Conservation (phyloP, 2,888 invertebrate genomes). For the Syrista parreyssii region DNA sequence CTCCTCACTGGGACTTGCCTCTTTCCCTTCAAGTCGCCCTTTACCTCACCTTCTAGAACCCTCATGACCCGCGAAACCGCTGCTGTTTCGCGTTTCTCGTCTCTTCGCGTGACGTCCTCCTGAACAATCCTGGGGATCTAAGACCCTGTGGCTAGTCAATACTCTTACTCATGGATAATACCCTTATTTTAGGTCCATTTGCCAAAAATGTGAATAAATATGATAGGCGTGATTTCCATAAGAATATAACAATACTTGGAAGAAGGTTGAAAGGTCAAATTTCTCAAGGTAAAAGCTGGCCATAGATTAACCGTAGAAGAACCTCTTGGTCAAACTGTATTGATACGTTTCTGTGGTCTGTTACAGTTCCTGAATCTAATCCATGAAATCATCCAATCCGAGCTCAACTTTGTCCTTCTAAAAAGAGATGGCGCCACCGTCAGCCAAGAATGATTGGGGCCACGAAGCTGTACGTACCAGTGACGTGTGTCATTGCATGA, state of each 20-base stretch:
- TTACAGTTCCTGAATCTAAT: background rate
- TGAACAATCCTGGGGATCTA: background rate
- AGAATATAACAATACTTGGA: background rate
- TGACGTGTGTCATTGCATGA: background rate
- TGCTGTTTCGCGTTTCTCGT: background rate
- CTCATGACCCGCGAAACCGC: background rate
- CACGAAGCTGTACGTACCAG: background rate
- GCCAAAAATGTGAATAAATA: too few species aligned
- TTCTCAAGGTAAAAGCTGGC: background rate
- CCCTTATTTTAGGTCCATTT: background rate
- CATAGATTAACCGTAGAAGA: background rate
- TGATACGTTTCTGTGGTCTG: background rate
- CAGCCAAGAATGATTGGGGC: background rate
- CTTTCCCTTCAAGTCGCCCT: constrained; percentile 7
- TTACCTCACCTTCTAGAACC: background rate
- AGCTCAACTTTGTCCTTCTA: background rate
- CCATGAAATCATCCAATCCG: background rate
- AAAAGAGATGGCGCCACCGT: background rate
- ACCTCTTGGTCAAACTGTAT: background rate
- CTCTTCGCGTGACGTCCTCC: background rate
- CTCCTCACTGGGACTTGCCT: constrained; percentile 10
- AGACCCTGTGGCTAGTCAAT: background rate
- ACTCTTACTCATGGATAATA: background rate
- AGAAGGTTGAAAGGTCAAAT: background rate
- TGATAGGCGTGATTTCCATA: too few species aligned